A percentile compares a stretch with the other conserved stretches of the same genome.
phyloP scores from a whole-genome alignment of 2,797 vertebrate species.

The Sphaeramia orbicularis region DNA sequence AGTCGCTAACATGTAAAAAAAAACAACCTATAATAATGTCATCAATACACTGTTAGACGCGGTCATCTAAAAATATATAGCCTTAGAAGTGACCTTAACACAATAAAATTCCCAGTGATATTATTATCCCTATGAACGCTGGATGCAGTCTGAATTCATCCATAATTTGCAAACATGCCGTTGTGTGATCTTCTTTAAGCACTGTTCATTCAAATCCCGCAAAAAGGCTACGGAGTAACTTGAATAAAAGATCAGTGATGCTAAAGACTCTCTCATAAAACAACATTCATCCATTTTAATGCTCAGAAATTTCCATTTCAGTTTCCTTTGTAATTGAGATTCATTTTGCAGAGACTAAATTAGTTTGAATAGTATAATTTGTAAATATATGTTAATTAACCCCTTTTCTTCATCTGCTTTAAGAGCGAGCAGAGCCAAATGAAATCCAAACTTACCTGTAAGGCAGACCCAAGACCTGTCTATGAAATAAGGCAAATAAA shows the following conservation, averaged over 20 bases:
- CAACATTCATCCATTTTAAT: constrained; percentile 84
- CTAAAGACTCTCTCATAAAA: constrained; percentile 75
- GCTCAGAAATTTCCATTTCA: constrained; percentile 72
- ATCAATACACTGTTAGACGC: constrained; percentile 25
- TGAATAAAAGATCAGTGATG: constrained; percentile 78
- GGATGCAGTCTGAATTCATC: constrained; percentile 65
- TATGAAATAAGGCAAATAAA: constrained; percentile 79
- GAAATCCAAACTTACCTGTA: constrained; percentile 84
- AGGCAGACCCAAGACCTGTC: constrained; percentile 74
- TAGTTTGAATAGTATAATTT: constrained; percentile 85
- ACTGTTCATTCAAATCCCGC: constrained; percentile 64
- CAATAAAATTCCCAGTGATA: constrained; percentile 36
- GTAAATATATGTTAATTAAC: constrained; percentile 85
- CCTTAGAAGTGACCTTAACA: constrained; percentile 62
- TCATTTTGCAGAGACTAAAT: constrained; percentile 79
- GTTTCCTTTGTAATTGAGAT: constrained; percentile 79
- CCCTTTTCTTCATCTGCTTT: constrained; percentile 66
- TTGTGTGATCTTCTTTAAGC: constrained; percentile 68
- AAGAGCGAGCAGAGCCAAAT: constrained; percentile 72
- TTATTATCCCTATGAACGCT: constrained; percentile 53
- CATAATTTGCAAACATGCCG: constrained; percentile 70
- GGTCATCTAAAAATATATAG: constrained; percentile 28
- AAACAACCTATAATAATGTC: constrained; percentile 25
- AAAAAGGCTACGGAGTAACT: constrained; percentile 69
- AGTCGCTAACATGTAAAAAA: constrained; percentile 9